Conservation (phyloP, 2,888 invertebrate genomes). For the Rhogogaster chlorosoma region DNA sequence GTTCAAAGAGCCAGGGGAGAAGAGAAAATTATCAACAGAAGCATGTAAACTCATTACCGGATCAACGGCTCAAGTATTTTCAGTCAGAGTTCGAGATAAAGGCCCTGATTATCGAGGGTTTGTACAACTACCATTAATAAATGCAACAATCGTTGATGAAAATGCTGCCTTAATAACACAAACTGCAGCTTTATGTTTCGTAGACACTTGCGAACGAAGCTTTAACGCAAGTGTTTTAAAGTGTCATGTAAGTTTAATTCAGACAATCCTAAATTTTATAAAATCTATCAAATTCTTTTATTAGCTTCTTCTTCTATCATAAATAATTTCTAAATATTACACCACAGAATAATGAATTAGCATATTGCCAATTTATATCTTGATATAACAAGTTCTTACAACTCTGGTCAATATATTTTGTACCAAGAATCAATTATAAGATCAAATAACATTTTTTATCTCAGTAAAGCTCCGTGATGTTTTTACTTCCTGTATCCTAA, state of each 20-base stretch:
- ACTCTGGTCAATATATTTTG: neutral
- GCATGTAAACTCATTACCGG: constrained; percentile 84
- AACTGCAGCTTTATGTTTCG: constrained; percentile 80
- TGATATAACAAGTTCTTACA: neutral
- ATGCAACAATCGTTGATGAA: constrained; percentile 74
- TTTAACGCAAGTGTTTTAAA: constrained; percentile 80
- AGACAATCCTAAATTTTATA: constrained; percentile 19
- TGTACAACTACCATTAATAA: constrained; percentile 80
- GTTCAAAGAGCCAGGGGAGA: constrained; percentile 82
- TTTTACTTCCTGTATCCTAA: neutral
- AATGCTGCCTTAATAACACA: constrained; percentile 75
- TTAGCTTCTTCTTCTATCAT: neutral
- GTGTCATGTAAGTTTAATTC: constrained; percentile 77
- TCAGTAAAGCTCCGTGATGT: neutral
- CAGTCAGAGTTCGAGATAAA: constrained; percentile 85
- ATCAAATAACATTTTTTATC: neutral
- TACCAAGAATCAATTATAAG: neutral
- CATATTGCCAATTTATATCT: neutral
- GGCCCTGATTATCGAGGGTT: constrained; percentile 87
- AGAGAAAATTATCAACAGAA: constrained; percentile 81
- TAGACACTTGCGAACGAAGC: constrained; percentile 80
- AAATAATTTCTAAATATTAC: neutral
- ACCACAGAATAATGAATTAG: neutral
- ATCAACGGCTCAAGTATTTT: constrained; percentile 83
- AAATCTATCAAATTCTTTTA: neutral